These are phyloP conservation scores for Drosophila grimshawi DNA, from an alignment of 1,140 invertebrate genomes.

Conservation along the genomic window DNA sequence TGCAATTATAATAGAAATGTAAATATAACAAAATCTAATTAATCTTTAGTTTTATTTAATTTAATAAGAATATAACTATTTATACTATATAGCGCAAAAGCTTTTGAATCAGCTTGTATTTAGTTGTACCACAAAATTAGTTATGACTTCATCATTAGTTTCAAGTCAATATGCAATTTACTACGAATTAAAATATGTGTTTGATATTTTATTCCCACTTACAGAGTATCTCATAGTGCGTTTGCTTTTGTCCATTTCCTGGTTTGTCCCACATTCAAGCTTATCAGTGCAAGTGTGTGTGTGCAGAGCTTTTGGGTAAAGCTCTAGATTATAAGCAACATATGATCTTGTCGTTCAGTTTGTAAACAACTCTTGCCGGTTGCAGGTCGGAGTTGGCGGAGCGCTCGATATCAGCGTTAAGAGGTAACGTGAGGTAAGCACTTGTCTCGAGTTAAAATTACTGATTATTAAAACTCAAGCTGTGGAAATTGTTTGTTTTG, in stretches of 20 bases:
- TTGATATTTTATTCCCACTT: background rate
- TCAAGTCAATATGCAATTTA: background rate
- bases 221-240: conserved; percentile 1
- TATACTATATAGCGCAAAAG: too few relatives aligned
- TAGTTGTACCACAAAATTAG: too few relatives aligned
- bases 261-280: conserved; percentile 20
- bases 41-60: too few relatives aligned
- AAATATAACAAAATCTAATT: too few relatives aligned
- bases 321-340: conserved; percentile 38
- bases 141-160: too few relatives aligned
- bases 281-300: background rate
- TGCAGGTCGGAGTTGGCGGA: conserved; percentile 24
- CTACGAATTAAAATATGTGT: background rate
- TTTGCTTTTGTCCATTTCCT: conserved; percentile 9
- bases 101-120: too few relatives aligned
- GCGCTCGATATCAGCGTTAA: conserved; percentile 3
- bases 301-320: conserved; percentile 49
- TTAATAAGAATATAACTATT: too few relatives aligned
- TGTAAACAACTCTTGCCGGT: conserved; percentile 69
- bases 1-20: too few relatives aligned
- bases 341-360: conserved; percentile 68
- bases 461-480: conserved; percentile 60
- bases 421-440: conserved; percentile 36
- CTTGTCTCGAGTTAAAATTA: conserved; percentile 37
- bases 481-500: conserved; percentile 55